These are phyloP conservation scores for Lepus europaeus DNA, from an alignment of 2,113 vertebrate species.

Conservation along the genomic window DNA sequence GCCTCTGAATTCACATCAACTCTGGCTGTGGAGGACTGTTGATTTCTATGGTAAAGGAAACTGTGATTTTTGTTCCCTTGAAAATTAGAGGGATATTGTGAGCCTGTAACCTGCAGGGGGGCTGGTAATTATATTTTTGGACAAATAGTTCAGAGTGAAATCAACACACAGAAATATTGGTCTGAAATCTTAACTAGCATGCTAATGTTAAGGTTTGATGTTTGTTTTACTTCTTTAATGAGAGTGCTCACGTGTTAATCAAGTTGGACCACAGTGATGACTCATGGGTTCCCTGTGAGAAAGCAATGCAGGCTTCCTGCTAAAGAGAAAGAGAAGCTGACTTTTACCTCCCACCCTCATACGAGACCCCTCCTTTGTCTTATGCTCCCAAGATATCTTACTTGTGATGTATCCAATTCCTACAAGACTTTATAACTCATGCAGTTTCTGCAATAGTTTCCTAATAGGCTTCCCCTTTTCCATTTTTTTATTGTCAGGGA, in stretches of 20 bases:
- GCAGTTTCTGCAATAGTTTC: not conserved
- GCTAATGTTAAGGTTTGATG: not conserved
- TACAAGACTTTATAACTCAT: not conserved
- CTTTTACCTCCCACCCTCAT: not conserved
- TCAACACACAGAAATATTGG: constrained; percentile 5
- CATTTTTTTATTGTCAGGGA: not conserved
- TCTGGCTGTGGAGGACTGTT: constrained; percentile 40
- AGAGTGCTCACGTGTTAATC: constrained; percentile 39
- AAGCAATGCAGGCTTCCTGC: not conserved
- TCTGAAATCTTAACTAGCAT: not conserved
- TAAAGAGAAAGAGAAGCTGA: not conserved
- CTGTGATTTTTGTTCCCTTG: constrained; percentile 19
- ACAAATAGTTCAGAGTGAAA: constrained; percentile 68
- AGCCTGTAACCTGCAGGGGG: constrained; percentile 4
- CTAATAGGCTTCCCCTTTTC: not conserved
- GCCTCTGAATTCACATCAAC: constrained; percentile 19
- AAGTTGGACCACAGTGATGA: not conserved
- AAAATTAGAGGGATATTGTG: constrained; percentile 32
- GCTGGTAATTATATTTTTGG: constrained; percentile 38
- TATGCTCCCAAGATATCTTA: not conserved
- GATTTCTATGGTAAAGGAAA: constrained; percentile 37
- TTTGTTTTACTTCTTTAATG: constrained; percentile 40
- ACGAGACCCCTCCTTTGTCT: not conserved
- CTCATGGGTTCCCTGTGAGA: not conserved
- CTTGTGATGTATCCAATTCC: not conserved